Evolutionary conservation across 2,797 vertebrate genomes (phyloP).

Genomic region (Lycodopsis pacificus): DNA sequence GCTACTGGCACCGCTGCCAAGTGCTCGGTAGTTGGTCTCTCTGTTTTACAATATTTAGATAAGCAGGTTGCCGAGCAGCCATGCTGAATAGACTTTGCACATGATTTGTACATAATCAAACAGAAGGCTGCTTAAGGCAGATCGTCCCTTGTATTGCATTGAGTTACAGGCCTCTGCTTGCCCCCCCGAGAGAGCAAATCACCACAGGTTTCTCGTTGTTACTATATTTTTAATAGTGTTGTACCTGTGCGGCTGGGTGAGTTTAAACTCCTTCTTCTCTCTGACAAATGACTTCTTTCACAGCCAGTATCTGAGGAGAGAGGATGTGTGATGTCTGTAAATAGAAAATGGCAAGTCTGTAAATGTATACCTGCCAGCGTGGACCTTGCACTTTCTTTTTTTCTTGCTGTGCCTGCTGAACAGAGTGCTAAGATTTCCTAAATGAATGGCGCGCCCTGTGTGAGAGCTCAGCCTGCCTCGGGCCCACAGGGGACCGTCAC

Average conservation of each 20-base stretch:
- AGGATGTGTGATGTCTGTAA: conserved; percentile 60
- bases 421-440: conserved; percentile 70
- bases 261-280: conserved; percentile 14
- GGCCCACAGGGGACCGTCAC: conserved; percentile 53
- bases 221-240: conserved; percentile 33
- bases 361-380: conserved; percentile 67
- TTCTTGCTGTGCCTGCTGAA: conserved; percentile 62
- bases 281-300: conserved; percentile 46
- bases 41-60: conserved; percentile 83
- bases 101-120: conserved; percentile 67
- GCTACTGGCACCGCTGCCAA: conserved; percentile 61
- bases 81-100: conserved; percentile 70
- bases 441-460: conserved; percentile 76
- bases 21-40: conserved; percentile 37
- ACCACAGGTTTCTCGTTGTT: conserved; percentile 9
- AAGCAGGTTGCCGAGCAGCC: conserved; percentile 76
- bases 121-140: conserved; percentile 49
- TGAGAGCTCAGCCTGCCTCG: conserved; percentile 45
- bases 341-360: conserved; percentile 65
- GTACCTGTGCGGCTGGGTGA: conserved; percentile 7
- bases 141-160: conserved; percentile 47
- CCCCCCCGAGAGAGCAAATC: conserved; percentile 24
- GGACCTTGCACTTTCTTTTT: conserved; percentile 53
- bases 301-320: conserved; percentile 61
- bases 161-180: conserved; percentile 55